These are phyloP conservation scores for Cettia cetti DNA, from an alignment of 2,113 vertebrate species.

Conservation along the genomic window DNA sequence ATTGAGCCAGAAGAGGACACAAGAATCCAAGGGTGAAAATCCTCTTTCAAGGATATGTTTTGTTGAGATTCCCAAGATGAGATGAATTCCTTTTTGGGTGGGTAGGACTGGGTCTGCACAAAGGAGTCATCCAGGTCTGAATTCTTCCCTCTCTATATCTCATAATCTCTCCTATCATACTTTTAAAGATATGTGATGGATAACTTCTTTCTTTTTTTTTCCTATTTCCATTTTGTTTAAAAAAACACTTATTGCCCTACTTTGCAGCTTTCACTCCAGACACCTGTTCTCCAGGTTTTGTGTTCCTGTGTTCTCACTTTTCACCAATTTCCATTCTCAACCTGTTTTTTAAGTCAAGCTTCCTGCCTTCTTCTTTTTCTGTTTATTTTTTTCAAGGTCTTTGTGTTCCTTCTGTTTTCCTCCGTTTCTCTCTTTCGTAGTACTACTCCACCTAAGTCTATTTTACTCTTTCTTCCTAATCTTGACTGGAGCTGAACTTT, in stretches of 20 bases:
- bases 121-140: not conserved
- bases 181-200: not conserved
- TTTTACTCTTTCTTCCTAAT: not conserved
- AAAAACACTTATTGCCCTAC: not conserved
- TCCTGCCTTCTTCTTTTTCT: not conserved
- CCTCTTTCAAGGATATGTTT: not conserved
- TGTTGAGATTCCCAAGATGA: not conserved
- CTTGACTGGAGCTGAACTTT: not conserved
- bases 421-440: not conserved
- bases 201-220: not conserved
- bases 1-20: not conserved
- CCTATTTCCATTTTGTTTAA: not conserved
- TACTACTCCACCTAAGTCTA: not conserved
- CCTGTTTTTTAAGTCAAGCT: not conserved
- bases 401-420: not conserved
- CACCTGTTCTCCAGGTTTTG: not conserved
- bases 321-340: not conserved
- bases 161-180: not conserved
- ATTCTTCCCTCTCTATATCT: not conserved
- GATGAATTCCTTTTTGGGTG: not conserved
- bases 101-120: not conserved
- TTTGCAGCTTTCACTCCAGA: not conserved
- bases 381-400: not conserved
- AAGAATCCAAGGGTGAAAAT: not conserved
- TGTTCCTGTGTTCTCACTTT: not conserved